Conservation (phyloP, 1,140 invertebrate species). For the Polyergus mexicanus region DNA sequence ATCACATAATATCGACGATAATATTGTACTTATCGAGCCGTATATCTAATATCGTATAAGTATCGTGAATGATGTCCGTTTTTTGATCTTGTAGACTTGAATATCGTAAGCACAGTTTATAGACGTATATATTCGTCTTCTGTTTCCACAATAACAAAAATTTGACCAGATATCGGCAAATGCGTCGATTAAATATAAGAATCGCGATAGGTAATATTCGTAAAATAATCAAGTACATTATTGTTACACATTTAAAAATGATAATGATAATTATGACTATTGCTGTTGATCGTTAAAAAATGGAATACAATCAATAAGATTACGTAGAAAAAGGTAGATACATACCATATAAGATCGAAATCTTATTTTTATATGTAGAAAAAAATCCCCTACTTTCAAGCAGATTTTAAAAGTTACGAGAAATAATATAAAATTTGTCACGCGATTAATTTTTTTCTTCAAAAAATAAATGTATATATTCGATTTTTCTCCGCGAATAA, state of each 20-base stretch:
- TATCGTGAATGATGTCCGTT: conserved; percentile 41
- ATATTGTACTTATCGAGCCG: not conserved
- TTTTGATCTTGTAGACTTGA: not conserved
- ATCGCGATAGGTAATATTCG: not conserved
- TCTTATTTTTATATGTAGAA: not conserved
- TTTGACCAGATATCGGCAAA: not conserved
- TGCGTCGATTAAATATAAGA: not conserved
- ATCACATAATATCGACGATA: conserved; percentile 36
- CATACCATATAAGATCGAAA: not conserved
- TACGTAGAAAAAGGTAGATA: not conserved
- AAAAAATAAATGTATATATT: conserved; percentile 25
- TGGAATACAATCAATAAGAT: not conserved
- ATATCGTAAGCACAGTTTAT: not conserved
- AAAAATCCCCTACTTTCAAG: not conserved
- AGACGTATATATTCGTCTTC: not conserved
- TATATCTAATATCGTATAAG: conserved; percentile 49
- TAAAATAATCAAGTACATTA: not conserved
- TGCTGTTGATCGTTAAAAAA: not conserved
- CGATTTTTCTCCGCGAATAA: conserved; percentile 38
- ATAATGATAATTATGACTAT: not conserved
- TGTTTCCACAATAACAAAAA: not conserved
- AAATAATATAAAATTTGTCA: not conserved
- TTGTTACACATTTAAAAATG: not conserved
- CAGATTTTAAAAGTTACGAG: not conserved
- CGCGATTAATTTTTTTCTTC: not conserved